Percentiles rank a stretch among this genome's conserved stretches.
Conservation (phyloP, 2,888 invertebrate genomes). For the Eutolmus rufibarbis region DNA sequence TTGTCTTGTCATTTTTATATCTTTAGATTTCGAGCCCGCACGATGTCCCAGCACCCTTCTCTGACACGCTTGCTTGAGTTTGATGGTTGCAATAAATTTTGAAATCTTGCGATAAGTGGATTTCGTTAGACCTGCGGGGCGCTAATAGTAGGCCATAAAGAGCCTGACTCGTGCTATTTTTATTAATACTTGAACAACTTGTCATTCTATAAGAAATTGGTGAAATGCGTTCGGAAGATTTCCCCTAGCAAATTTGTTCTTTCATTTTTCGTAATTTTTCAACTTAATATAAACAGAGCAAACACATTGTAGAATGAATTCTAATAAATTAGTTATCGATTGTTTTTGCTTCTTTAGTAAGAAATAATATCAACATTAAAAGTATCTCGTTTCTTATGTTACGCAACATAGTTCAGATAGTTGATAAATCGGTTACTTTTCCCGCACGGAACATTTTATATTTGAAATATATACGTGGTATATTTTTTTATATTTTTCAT, state of each 20-base stretch:
- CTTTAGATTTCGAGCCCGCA: background rate
- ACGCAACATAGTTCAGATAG: no score
- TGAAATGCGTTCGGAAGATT: background rate
- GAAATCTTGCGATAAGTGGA: conserved; percentile 24
- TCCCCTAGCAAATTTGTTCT: background rate
- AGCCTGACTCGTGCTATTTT: background rate
- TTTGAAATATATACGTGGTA: no score
- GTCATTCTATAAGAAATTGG: background rate
- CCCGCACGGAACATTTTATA: no score
- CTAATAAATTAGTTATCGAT: background rate
- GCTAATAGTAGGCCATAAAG: conserved; percentile 26
- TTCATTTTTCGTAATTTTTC: background rate
- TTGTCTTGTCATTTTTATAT: conserved; percentile 20
- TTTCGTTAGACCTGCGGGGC: background rate
- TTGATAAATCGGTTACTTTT: no score
- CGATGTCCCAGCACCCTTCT: conserved; percentile 1
- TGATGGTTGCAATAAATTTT: conserved; percentile 34
- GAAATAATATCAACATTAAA: no score
- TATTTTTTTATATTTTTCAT: no score
- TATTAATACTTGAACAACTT: conserved; percentile 9
- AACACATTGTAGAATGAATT: background rate
- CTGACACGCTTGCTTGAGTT: conserved; percentile 30
- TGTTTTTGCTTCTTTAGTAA: no score
- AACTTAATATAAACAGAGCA: background rate
- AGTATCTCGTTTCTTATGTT: no score